Base-by-base conservation (phyloP, 2,113 vertebrate genomes). In the Marcusenius ussheri region DNA sequence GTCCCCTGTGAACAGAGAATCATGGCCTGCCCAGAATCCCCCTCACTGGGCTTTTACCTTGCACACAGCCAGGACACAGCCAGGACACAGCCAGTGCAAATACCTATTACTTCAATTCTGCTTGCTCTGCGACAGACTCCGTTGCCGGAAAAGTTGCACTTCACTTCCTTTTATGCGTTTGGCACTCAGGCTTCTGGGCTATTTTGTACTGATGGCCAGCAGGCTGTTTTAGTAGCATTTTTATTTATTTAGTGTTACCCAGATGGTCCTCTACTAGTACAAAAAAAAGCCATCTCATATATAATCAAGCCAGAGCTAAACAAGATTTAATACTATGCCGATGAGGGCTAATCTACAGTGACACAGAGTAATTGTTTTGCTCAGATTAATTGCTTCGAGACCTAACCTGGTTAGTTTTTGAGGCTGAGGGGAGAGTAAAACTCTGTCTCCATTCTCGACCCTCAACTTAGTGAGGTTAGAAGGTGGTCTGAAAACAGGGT, bases 181-280 rank as follows among this genome's bases (percentile, higher is more conserved):
- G 45, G 45, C 49, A 39, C 49, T 39, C 53, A 19, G n/a, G 50
- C 49, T 56, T 7, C 27, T 35, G 50, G 13, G 27, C 85, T 87
- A 87, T 87, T 56, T 87, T 53, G 13, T 53, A 87, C 85, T 53
- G 85, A 87, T 87, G 50, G n/a, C 49, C n/a, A 87, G 31, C 27
- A 56, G 50, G 50, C 47, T 27, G 77, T 83, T 84, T 84, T 84
- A 84, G n/a, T 50, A 47, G n/a, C 24, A 47, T 49, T 86, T 86
- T 50, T 86, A 86, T 49, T 49, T 49, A 80, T 86, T 86, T 49
- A 50, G 45, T 86, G 45, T 50, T 50, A 50, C 47, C 83, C 83
- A 49, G 45, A 86, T 86, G 83, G 83, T 86, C 46, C 46, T n/a
- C 83, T 24, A 86, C 83, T 80, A 21, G 10, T 46, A 13, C 13